Conservation (phyloP, 2,888 invertebrate genomes). For the Ariolimax columbianus region DNA sequence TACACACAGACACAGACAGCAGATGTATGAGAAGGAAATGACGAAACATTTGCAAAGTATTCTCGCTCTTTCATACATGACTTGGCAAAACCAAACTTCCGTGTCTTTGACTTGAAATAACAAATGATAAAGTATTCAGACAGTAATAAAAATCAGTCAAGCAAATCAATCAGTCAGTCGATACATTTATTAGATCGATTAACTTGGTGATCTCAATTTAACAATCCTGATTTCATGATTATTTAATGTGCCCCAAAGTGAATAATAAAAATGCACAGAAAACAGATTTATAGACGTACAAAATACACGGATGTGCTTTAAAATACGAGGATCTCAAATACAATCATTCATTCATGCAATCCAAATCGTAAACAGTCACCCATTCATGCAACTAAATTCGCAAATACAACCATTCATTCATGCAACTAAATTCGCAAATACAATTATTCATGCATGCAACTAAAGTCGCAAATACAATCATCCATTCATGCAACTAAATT, state of each 20-base stretch:
- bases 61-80: background rate
- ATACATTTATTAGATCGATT: slow-evolving; percentile 6
- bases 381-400: no score
- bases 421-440: no score
- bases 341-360: no score
- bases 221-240: background rate
- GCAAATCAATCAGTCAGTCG: background rate
- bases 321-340: no score
- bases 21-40: background rate
- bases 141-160: background rate
- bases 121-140: background rate
- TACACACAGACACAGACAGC: background rate
- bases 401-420: no score
- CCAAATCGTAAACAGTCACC: no score
- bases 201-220: background rate
- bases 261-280: no score
- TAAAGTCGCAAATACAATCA: no score
- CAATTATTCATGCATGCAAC: no score
- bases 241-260: background rate
- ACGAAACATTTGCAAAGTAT: background rate
- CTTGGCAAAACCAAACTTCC: background rate
- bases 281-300: no score
- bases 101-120: background rate
- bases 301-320: no score
- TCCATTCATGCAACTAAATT: no score